These are phyloP conservation scores for Psilopsiagon aurifrons DNA, from an alignment of 2,113 vertebrate genomes.

Conservation along the genomic window DNA sequence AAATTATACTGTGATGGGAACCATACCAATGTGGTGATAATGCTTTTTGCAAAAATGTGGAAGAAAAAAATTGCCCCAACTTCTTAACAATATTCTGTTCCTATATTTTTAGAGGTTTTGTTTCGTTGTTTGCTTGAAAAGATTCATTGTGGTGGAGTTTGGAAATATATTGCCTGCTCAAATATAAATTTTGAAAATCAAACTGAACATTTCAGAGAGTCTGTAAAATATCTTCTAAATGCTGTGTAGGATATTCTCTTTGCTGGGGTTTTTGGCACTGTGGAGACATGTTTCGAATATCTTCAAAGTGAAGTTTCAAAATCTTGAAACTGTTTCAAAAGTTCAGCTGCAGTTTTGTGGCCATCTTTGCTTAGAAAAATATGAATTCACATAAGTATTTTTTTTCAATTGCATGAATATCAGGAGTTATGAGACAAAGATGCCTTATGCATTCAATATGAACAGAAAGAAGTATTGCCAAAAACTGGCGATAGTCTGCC, in stretches of 20 bases:
- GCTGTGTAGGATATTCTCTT: neutral
- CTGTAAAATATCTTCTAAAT: neutral
- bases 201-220: neutral
- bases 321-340: neutral
- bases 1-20: fast-evolving
- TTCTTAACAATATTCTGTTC: neutral
- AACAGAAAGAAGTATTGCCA: neutral
- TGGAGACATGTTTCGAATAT: neutral
- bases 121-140: neutral
- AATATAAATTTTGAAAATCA: neutral
- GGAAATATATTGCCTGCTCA: neutral
- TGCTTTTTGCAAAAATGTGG: neutral
- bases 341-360: neutral
- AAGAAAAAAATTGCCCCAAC: neutral
- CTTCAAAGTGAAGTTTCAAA: neutral
- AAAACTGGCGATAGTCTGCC: neutral
- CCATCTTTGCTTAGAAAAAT: neutral
- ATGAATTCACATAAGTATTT: neutral
- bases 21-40: neutral
- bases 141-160: neutral
- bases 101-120: neutral
- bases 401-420: neutral
- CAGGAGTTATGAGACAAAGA: neutral
- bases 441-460: neutral
- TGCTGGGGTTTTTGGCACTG: neutral